Base-by-base conservation (phyloP, 1,140 invertebrate genomes). In the Calosoma granatense region DNA sequence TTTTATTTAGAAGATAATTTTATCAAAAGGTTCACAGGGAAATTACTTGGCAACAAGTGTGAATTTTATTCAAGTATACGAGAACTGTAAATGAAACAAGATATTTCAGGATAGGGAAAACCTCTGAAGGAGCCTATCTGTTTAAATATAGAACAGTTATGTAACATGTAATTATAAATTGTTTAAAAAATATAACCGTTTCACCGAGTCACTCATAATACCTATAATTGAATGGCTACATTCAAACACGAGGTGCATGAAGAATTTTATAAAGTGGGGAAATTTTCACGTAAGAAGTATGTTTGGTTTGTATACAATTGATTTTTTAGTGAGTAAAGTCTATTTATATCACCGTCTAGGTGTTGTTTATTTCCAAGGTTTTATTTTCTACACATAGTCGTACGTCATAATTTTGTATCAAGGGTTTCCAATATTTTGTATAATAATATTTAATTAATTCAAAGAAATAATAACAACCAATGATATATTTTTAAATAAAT, bases 31-130 rank as follows among this genome's bases (percentile, higher is more conserved):
- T 47, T 47, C 41, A 47, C 41, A 12, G 41, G 41, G 17, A 47
- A 47, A 47, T 47, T 47, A 17, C 41, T 47, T 47, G 41, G 41
- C 41, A 47, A 47, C 41, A 47, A 47, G 41, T 17, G 15, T 12
- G 41, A 47, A 12, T 47, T 47, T 47, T 47, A 47, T 47, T 12
- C 9, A 47, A 47, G 41, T 47, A 47, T 17, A n/a, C n/a, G n/a
- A n/a, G n/a, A 47, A 47, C 41, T 47, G 41, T 47, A 47, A 47
- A 47, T 47, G 9, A 47, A 47, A 47, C 41, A 47, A 17, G 41
- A 47, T 47, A 47, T 47, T 47, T 47, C 41, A 47, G 41, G 41
- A 47, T 47, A 47, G 41, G 41, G 41, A 47, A 47, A 47, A 47
- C 41, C 41, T 47, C 41, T 47, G 41, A 47, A 47, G 41, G 41